Base-by-base conservation (phyloP, 2,888 invertebrate species). In the Lasioglossum figueresi region DNA sequence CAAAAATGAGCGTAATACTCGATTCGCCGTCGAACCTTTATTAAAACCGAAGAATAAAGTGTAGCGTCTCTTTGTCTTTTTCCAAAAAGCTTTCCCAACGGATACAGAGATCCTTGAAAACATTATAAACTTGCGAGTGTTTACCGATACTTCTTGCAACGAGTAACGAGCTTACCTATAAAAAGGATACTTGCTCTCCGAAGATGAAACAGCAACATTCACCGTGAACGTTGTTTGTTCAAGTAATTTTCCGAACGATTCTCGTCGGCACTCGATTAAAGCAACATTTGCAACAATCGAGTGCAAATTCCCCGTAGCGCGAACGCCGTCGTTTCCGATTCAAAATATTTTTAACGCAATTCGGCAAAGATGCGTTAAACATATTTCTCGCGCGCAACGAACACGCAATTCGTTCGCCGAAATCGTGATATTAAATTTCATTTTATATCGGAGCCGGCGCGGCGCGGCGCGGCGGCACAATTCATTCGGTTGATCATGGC, bases 401-500 rank as follows among this genome's bases (percentile, higher is more conserved):
- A n/a, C 52, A 2, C 31, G 63, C 2, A 68, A 37, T 23, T 68
- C 23, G 23, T 19, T 23, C 1, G 12, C 3, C 23, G 4, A 23
- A 23, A 68, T 37, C 70, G 37, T 14, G 37, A 10, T 40, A n/a
- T n/a, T 40, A 70, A 70, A 70, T 70, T 70, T n/a, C 70, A 40
- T 40, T 70, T 37, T n/a, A 6, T 3, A 66, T n/a, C 14, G 12
- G 23, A 10, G 10, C 48, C 34, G 68, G 12, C 37, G 40, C 43
- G 43, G 45, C 45, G 4, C 34, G 68, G 12, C 37, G 40, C 43
- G 43, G 45, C 45, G 4, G 71, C 40, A 45, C 31, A 27, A 71
- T 66, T 56, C 71, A 1, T 43, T 43, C 79, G 72, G 34, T 23
- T 19, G 70, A 23, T 37, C 37, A 8, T 37, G 23, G 12, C 4